A percentile compares a stretch with the other conserved stretches of the same genome.
phyloP scores from a whole-genome alignment of 1,140 invertebrate genomes.

The Drosophila sp. region DNA sequence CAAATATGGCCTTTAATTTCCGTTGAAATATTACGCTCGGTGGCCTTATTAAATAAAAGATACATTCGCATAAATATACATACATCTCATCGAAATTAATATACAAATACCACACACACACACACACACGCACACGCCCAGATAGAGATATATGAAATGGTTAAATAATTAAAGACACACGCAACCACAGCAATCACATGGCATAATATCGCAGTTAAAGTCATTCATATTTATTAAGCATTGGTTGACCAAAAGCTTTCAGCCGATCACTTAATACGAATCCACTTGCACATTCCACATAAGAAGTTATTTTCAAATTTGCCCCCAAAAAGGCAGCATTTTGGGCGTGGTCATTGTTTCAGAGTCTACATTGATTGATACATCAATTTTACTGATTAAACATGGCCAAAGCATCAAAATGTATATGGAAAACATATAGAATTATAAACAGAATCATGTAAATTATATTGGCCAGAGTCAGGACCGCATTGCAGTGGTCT shows the following conservation, averaged over 20 bases:
- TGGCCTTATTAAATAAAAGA: constrained; percentile 65
- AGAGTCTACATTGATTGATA: constrained; percentile 54
- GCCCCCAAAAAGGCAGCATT: constrained; percentile 17
- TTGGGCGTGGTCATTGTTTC: constrained; percentile 64
- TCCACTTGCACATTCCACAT: neutral
- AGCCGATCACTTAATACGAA: constrained; percentile 1
- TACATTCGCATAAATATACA: constrained; percentile 59
- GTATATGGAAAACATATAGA: neutral
- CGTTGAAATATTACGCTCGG: constrained; percentile 63
- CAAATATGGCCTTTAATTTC: constrained; percentile 58
- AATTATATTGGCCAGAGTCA: neutral
- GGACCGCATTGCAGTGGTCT: neutral
- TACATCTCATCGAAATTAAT: constrained; percentile 14
- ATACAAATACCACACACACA: constrained; percentile 11
- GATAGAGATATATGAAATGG: constrained; percentile 46
- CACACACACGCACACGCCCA: constrained; percentile 23
- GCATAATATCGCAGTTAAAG: constrained; percentile 41
- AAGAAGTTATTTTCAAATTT: neutral
- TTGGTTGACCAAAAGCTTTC: constrained; percentile 34
- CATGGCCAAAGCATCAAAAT: constrained; percentile 40
- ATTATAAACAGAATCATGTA: neutral
- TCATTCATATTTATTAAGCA: constrained; percentile 65
- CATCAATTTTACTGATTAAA: constrained; percentile 77
- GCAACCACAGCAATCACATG: constrained; percentile 52
- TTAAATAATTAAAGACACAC: constrained; percentile 59